Evolutionary conservation across 2,797 vertebrate species (phyloP).

Genomic region (Paedocypris micromegethes): DNA sequence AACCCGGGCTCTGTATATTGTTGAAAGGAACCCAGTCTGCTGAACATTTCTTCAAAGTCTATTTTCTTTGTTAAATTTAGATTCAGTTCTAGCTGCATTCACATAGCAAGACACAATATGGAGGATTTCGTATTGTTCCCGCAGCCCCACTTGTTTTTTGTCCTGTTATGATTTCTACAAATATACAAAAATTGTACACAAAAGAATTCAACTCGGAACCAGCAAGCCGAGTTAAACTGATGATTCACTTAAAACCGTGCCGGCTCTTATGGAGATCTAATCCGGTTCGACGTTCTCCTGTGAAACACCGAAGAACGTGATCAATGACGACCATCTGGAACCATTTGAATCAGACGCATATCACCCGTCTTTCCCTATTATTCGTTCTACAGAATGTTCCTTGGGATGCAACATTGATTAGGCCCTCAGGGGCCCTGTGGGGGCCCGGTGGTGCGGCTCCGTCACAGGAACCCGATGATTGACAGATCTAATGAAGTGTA

Average conservation of each 20-base stretch:
- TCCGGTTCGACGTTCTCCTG: no score
- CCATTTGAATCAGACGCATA: conserved; percentile 49
- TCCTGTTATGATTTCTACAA: conserved; percentile 61
- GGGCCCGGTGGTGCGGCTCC: conserved; percentile 62
- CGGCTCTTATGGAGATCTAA: no score
- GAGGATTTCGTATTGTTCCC: conserved; percentile 75
- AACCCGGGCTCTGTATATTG: conserved; percentile 74
- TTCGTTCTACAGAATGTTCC: conserved; percentile 67
- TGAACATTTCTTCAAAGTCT: conserved; percentile 71
- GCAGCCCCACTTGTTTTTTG: conserved; percentile 69
- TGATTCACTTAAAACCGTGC: no score
- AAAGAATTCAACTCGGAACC: no score
- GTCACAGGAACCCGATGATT: conserved; percentile 63
- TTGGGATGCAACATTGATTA: conserved; percentile 70
- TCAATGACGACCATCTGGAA: conserved; percentile 55
- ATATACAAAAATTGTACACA: no score
- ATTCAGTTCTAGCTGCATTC: conserved; percentile 60
- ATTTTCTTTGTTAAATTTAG: conserved; percentile 68
- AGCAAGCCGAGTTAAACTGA: no score
- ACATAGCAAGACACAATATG: conserved; percentile 65
- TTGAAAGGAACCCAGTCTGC: conserved; percentile 75
- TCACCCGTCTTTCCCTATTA: conserved; percentile 47
- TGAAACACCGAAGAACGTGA: conserved; percentile 46
- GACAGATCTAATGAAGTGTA: conserved; percentile 77
- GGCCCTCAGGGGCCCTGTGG: conserved; percentile 74